Base-by-base conservation (phyloP, 2,113 vertebrate genomes). In the Zeus faber region DNA sequence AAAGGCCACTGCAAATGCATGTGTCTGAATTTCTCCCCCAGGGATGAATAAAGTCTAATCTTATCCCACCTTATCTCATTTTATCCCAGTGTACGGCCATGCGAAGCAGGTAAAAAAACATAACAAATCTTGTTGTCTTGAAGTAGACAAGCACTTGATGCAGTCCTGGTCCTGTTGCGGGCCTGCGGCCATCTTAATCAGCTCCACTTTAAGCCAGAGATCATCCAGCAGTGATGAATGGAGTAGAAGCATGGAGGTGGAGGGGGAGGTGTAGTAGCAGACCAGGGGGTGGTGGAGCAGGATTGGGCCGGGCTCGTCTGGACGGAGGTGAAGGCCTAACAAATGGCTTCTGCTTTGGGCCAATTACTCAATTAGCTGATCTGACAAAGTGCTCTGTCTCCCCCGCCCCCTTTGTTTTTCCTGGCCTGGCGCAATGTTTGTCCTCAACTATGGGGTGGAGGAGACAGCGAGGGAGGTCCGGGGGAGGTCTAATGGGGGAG, bases 361-460 rank as follows among this genome's bases (percentile, higher is more conserved):
- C 83, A 88, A 87, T 87, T 82, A 84, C 80, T 88, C 84, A 87
- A 82, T 88, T 88, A 88, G 72, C 60, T 60, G 59, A 76, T 70
- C 74, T 81, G 85, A 87, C 85, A 87, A 84, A 87, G 79, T 65
- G 71, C 65, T 78, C 69, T 25, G 69, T 80, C 73, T 83, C 65
- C 26, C n/a, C 45, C 47, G 3, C 7, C 24, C 17, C 25, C 25
- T 39, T 49, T 31, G 31, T 21, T 57, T 51, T 55, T 24, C 18
- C 59, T n/a, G 45, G 6, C 46, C 16, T 40, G 29, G 48, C n/a
- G n/a, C n/a, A n/a, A n/a, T n/a, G n/a, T n/a, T n/a, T n/a, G n/a
- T n/a, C n/a, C n/a, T n/a, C n/a, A n/a, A n/a, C n/a, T n/a, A n/a
- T 41, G 22, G n/a, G 21, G 16, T 3, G 0, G 45, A 39, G 27